Evolutionary conservation across 2,888 invertebrate species (phyloP).

Genomic region (Macrophya alboannulata): DNA sequence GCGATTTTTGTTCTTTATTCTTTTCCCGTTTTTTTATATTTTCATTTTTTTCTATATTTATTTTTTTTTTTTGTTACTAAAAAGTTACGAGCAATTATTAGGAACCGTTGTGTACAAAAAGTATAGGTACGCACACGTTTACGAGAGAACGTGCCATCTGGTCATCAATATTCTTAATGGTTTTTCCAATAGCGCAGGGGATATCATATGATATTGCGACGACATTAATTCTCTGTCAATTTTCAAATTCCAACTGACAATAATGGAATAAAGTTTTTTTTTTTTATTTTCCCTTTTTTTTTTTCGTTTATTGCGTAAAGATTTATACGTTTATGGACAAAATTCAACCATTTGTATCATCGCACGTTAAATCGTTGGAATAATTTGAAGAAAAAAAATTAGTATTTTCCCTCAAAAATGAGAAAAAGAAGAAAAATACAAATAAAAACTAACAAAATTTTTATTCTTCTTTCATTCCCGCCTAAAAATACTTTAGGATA

Average conservation of each 20-base stretch:
- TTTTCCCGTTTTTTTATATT: neutral
- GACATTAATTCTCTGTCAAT: conserved; percentile 50
- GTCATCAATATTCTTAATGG: conserved; percentile 47
- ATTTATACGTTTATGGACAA: neutral
- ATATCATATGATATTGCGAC: conserved; percentile 11
- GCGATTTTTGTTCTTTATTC: neutral
- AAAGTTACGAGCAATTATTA: conserved; percentile 44
- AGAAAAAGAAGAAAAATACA: neutral
- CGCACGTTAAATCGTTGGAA: no score
- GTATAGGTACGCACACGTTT: neutral
- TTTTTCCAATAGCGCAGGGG: conserved; percentile 39
- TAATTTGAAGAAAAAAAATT: no score
- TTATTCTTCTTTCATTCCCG: no score
- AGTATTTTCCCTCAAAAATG: no score
- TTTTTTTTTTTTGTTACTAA: neutral
- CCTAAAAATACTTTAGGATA: no score
- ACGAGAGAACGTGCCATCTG: conserved; percentile 25
- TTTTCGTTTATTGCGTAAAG: neutral
- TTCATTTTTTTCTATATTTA: no score
- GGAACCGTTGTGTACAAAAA: conserved; percentile 12
- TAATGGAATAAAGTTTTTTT: neutral
- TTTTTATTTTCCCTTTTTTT: neutral
- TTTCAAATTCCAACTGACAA: conserved; percentile 39
- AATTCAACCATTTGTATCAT: neutral
- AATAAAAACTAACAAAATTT: no score